Conservation (phyloP, 2,113 vertebrate genomes). For the Ophiodon elongatus region DNA sequence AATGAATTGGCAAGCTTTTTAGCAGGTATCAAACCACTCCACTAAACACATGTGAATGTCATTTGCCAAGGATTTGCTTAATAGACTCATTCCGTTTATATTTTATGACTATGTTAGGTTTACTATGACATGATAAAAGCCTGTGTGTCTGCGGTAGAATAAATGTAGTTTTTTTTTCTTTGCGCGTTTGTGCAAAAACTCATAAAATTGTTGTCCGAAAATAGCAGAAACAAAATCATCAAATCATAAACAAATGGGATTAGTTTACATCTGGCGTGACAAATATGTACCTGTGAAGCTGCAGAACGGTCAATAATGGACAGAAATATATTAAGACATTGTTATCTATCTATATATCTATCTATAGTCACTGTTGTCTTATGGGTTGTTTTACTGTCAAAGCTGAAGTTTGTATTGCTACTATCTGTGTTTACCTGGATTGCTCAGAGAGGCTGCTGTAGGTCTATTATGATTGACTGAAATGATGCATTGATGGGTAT, state of each 20-base stretch:
- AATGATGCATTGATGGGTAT: constrained; percentile 82
- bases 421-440: constrained; percentile 85
- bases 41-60: constrained; percentile 51
- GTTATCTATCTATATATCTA: constrained; percentile 24
- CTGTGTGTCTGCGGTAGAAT: constrained; percentile 5
- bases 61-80: constrained; percentile 46
- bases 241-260: constrained; percentile 12
- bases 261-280: constrained; percentile 28
- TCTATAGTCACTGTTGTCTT: constrained; percentile 18
- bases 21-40: constrained; percentile 64
- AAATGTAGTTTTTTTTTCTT: neutral
- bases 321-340: neutral
- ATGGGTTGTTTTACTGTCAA: constrained; percentile 38
- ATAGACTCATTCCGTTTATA: constrained; percentile 53
- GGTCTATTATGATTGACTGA: constrained; percentile 84
- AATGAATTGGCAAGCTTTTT: constrained; percentile 66
- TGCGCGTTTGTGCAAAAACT: constrained; percentile 16
- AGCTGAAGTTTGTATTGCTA: constrained; percentile 72
- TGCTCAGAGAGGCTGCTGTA: constrained; percentile 84
- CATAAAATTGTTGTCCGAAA: constrained; percentile 20
- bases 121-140: constrained; percentile 24
- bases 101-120: constrained; percentile 38
- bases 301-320: neutral
- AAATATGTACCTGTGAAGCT: neutral
- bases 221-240: constrained; percentile 3